A percentile compares a stretch with the other conserved stretches of the same genome.
Evolutionary conservation across 2,113 vertebrate genomes (phyloP).

Genomic region (Abramis brama): DNA sequence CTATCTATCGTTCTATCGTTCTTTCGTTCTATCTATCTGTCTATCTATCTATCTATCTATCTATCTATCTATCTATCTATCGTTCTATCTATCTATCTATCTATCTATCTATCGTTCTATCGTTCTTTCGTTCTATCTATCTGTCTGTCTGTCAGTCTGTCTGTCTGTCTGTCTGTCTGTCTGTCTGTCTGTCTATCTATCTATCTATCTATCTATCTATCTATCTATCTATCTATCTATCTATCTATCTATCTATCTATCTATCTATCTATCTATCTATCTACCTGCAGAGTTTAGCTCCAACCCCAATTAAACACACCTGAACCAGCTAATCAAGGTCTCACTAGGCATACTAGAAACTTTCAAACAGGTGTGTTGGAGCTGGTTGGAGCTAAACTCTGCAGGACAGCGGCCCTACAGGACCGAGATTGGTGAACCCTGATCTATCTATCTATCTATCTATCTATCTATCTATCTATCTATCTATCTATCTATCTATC

Average conservation of each 20-base stretch:
- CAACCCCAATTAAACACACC: too few species aligned
- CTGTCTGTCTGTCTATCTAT: background rate
- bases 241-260: background rate
- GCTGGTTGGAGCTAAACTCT: too few species aligned
- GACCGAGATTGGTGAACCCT: too few species aligned
- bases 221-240: background rate
- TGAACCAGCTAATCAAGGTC: too few species aligned
- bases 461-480: background rate
- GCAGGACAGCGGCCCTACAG: too few species aligned
- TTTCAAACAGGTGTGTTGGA: too few species aligned
- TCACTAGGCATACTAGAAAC: too few species aligned
- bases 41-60: background rate
- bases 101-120: fast-evolving
- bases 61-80: background rate
- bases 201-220: background rate
- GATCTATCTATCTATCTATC: background rate
- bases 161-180: too few species aligned
- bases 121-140: too few species aligned
- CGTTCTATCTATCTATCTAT: too few species aligned
- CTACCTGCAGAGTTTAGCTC: too few species aligned
- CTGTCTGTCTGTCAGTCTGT: background rate
- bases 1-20: too few species aligned
- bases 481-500: background rate
- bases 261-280: background rate
- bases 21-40: background rate